Evolutionary conservation across 2,888 invertebrate species (phyloP).

Genomic region (Phlogophora meticulosa): DNA sequence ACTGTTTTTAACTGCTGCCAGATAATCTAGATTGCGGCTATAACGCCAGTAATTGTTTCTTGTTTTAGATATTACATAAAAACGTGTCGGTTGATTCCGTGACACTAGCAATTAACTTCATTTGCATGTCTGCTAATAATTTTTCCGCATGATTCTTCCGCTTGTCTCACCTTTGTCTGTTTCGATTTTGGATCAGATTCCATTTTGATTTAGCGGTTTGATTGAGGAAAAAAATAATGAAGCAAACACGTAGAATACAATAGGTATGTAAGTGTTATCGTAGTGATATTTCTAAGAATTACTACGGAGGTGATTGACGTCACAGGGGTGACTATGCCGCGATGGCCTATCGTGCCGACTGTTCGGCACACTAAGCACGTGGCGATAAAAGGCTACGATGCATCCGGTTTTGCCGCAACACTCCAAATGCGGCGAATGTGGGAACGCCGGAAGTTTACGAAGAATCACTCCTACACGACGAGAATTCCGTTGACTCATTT

Average conservation of each 20-base stretch:
- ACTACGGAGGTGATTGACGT: conserved; percentile 75
- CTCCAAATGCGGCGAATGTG: conserved; percentile 77
- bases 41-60: conserved; percentile 47
- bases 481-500: conserved; percentile 77
- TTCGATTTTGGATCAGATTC: conserved; percentile 61
- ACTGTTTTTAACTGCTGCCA: conserved; percentile 13
- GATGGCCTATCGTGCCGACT: conserved; percentile 63
- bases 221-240: conserved; percentile 34
- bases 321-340: conserved; percentile 56
- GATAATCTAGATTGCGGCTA: conserved; percentile 43
- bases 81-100: conserved; percentile 71
- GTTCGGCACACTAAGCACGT: conserved; percentile 80
- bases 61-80: conserved; percentile 59
- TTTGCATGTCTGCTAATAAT: conserved; percentile 80
- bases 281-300: conserved; percentile 72
- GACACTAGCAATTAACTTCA: conserved; percentile 76
- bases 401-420: conserved; percentile 80
- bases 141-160: conserved; percentile 76
- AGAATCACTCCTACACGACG: conserved; percentile 77
- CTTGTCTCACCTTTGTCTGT: conserved; percentile 80
- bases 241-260: conserved; percentile 29
- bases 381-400: conserved; percentile 78
- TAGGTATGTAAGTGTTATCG: conserved; percentile 50
- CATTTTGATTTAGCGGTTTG: conserved; percentile 37
- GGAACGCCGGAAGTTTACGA: conserved; percentile 84